Evolutionary conservation across 2,113 vertebrate genomes (phyloP).

Genomic region (Tychaedon coryphoeus): DNA sequence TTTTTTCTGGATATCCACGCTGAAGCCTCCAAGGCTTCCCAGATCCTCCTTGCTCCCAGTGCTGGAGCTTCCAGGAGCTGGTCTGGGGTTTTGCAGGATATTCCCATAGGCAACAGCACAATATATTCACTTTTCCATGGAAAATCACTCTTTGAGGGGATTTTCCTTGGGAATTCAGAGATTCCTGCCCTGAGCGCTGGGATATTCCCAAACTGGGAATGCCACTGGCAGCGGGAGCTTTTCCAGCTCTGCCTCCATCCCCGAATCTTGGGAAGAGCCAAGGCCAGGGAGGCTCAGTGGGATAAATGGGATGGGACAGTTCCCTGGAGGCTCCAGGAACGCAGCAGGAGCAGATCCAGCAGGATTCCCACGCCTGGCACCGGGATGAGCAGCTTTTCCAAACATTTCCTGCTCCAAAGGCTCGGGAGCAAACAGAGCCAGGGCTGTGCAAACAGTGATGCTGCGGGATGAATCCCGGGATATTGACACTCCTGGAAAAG

Average conservation of each 20-base stretch:
- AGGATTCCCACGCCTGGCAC: not conserved
- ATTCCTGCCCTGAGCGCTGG: not conserved
- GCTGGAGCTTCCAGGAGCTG: not conserved
- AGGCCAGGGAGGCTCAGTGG: accelerated
- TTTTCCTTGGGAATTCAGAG: not conserved
- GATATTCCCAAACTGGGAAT: not conserved
- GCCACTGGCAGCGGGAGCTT: not conserved
- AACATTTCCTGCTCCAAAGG: not conserved
- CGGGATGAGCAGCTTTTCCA: not conserved
- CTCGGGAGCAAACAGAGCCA: not conserved
- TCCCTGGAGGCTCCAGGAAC: accelerated
- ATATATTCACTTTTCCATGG: not conserved
- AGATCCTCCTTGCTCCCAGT: not conserved
- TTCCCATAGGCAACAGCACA: no score
- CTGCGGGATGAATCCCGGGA: not conserved
- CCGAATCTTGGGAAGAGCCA: not conserved
- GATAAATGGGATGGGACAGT: not conserved
- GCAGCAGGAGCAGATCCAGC: accelerated
- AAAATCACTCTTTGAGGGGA: not conserved
- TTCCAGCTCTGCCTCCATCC: accelerated
- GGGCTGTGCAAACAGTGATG: not conserved
- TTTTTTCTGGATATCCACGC: not conserved
- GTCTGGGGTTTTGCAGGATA: not conserved
- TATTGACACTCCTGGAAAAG: not conserved
- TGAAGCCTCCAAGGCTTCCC: not conserved